Evolutionary conservation across 2,113 vertebrate genomes (phyloP).

Genomic region (Halcyon malimbica): DNA sequence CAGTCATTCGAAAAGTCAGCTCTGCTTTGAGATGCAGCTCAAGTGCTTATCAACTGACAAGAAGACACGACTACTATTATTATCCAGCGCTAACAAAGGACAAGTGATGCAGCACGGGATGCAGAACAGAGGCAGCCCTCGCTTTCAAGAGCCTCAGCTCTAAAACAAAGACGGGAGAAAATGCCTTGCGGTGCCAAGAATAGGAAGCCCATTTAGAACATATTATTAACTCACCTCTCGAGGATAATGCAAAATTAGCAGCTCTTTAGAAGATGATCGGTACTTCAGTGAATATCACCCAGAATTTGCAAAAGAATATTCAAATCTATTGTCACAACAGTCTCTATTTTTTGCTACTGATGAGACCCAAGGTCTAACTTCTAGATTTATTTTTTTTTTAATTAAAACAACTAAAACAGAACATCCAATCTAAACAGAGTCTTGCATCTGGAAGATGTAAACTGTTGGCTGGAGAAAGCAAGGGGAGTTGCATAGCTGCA

Average conservation of each 20-base stretch:
- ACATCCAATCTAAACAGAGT: not conserved
- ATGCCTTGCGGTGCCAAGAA: not conserved
- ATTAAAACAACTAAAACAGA: not conserved
- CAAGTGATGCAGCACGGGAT: not conserved
- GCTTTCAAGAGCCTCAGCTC: not conserved
- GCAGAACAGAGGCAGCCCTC: not conserved
- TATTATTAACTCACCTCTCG: not conserved
- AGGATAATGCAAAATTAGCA: not conserved
- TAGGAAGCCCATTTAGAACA: not conserved
- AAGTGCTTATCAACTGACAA: not conserved
- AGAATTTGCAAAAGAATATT: not conserved
- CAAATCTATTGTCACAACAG: not conserved
- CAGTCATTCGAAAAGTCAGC: not conserved
- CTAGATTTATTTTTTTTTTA: not conserved
- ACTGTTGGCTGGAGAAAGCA: not conserved
- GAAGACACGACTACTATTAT: not conserved
- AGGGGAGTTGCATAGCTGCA: not conserved
- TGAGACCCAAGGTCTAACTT: not conserved
- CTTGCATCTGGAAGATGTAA: slow-evolving; percentile 36
- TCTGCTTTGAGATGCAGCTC: not conserved
- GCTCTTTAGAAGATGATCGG: not conserved
- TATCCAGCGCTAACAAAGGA: not conserved
- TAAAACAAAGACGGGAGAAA: slow-evolving; percentile 5
- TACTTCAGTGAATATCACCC: not conserved
- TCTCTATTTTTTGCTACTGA: not conserved